Evolutionary conservation across 2,888 invertebrate genomes (phyloP).

Genomic region (Hirtodrosophila alboralis): DNA sequence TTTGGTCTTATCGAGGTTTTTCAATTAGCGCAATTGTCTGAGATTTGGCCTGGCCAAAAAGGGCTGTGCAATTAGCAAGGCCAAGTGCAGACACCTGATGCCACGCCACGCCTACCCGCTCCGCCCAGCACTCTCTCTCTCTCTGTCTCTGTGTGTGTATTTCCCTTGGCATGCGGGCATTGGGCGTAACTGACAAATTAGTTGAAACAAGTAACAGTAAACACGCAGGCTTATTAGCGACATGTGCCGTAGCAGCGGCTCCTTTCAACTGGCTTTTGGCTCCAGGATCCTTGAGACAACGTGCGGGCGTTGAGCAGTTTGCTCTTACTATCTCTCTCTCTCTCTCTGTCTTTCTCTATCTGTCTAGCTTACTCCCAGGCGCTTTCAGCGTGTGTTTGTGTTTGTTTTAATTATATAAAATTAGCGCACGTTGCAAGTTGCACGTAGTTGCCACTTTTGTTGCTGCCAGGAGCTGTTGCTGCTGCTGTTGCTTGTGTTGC

Average conservation of each 20-base stretch:
- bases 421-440: slow-evolving; percentile 78
- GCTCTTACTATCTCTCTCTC: background rate
- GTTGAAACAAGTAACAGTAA: slow-evolving; percentile 75
- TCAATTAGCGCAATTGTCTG: slow-evolving; percentile 75
- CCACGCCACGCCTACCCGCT: too few relatives aligned
- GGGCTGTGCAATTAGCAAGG: slow-evolving; percentile 69
- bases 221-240: slow-evolving; percentile 78
- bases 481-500: slow-evolving; percentile 5
- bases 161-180: slow-evolving; percentile 66
- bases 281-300: slow-evolving; percentile 32
- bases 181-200: slow-evolving; percentile 76
- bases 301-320: slow-evolving; percentile 45
- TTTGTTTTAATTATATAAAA: slow-evolving; percentile 77
- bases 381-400: slow-evolving; percentile 54
- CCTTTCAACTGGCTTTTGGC: slow-evolving; percentile 22
- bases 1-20: slow-evolving; percentile 73
- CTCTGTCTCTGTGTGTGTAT: slow-evolving; percentile 30
- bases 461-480: slow-evolving; percentile 18
- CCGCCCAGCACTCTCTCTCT: slow-evolving; percentile 4
- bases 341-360: background rate
- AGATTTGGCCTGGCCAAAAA: slow-evolving; percentile 71
- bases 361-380: slow-evolving; percentile 9
- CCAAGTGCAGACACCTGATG: slow-evolving; percentile 76
- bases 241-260: slow-evolving; percentile 53
- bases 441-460: slow-evolving; percentile 56